Base-by-base conservation (phyloP, 2,888 invertebrate species). In the Eupithecia tripunctaria region DNA sequence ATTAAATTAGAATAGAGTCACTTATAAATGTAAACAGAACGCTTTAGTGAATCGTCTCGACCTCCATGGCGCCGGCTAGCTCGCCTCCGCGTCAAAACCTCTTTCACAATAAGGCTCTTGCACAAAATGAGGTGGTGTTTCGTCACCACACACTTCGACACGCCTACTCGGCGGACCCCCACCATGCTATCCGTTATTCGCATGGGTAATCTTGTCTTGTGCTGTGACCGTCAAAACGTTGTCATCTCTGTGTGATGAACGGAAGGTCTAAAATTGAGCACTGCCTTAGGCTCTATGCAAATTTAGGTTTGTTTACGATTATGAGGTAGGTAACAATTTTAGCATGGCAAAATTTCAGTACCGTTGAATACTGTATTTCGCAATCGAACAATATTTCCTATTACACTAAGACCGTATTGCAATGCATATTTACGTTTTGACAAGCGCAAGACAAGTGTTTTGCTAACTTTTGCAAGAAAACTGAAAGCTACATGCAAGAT, bases 51-150 rank as follows among this genome's bases (percentile, higher is more conserved):
- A 74, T 82, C 82, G 82, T 82, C 82, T 83, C 85, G 87, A 84
- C 84, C 87, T 87, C 86, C 80, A 82, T 81, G 86, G 83, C 84
- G 84, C 82, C 84, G 84, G 81, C 82, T 82, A 82, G 77, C 79
- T 82, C 85, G 89, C 89, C 88, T 88, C 87, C 87, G 82, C 87
- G 87, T 89, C 88, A 86, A 88, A 88, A 89, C 83, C 85, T 91
- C 88, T 94, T 93, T 91, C 91, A 90, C 93, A 93, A 94, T 91
- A 75, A 87, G 85, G 72, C 85, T 86, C 86, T 92, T 92, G 91
- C 91, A 89, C 89, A 89, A 88, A 91, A 88, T 88, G 87, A 86
- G 87, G 88, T 85, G 84, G 82, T 81, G 88, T 94, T 93, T 93
- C 93, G 90, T 91, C 92, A 93, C 82, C 83, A 84, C 86, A 86